phyloP scores from a whole-genome alignment of 2,888 invertebrate genomes.

The Lissocephala sabroskyi region DNA sequence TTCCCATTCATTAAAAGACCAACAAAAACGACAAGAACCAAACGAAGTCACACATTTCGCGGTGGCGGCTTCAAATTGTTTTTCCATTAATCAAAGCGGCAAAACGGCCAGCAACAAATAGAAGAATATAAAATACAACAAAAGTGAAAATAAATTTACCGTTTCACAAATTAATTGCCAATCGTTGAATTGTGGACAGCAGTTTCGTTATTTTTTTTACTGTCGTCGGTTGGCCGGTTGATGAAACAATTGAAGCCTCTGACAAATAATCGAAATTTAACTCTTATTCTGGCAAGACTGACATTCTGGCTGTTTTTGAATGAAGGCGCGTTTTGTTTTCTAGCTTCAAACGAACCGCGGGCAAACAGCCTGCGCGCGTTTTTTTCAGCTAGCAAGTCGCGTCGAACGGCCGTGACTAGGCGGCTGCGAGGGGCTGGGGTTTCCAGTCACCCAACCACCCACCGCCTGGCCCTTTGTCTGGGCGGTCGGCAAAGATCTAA shows the following conservation, averaged over 20 bases:
- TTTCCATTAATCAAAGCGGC: constrained; percentile 53
- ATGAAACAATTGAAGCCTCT: constrained; percentile 42
- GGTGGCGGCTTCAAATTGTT: constrained; percentile 32
- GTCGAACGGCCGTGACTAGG: no score
- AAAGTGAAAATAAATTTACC: constrained; percentile 42
- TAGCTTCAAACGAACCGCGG: no score
- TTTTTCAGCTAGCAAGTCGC: no score
- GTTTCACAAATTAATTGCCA: constrained; percentile 36
- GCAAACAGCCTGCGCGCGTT: no score
- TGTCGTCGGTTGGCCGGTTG: no score
- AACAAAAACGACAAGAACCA: constrained; percentile 9
- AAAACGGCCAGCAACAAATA: background rate
- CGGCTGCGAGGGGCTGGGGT: no score
- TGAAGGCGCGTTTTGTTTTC: no score
- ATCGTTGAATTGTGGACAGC: constrained; percentile 9
- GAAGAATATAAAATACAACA: constrained; percentile 8
- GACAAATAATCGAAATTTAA: constrained; percentile 42
- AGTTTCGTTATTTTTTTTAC: no score
- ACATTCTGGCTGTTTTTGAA: no score
- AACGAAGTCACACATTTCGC: constrained; percentile 5
- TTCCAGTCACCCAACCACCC: no score
- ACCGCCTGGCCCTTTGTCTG: no score
- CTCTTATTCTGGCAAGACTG: constrained; percentile 18
- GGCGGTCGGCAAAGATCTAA: constrained; percentile 10
- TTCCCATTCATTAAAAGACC: constrained; percentile 37